Conservation (phyloP, 2,797 vertebrate genomes). For the Sternarchorhynchus goeldii region DNA sequence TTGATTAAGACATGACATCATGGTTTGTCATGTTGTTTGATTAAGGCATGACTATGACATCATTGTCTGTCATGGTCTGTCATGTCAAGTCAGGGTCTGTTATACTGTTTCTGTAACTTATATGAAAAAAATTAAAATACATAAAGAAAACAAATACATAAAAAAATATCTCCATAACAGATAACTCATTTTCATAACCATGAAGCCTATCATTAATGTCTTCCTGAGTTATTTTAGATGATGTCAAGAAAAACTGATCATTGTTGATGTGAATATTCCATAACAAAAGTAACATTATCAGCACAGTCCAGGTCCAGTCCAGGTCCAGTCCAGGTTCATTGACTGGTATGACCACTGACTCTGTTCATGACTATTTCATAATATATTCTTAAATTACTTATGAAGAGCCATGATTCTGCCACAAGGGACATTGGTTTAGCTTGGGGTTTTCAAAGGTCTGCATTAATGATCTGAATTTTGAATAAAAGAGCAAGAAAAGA, state of each 20-base stretch:
- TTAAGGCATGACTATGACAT: too few species aligned
- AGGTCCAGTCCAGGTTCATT: slow-evolving; percentile 31
- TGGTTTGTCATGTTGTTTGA: too few species aligned
- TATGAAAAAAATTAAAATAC: too few species aligned
- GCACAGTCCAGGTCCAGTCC: slow-evolving; percentile 15
- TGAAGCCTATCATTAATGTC: slow-evolving; percentile 33
- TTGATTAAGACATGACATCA: too few species aligned
- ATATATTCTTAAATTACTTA: slow-evolving; percentile 59
- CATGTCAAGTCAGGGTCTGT: too few species aligned
- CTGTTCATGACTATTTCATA: slow-evolving; percentile 60
- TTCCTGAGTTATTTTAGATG: slow-evolving; percentile 34
- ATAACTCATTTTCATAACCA: slow-evolving; percentile 24
- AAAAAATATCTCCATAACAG: too few species aligned
- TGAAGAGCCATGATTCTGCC: slow-evolving; percentile 52
- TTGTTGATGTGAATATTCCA: slow-evolving; percentile 18
- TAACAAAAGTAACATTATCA: background rate
- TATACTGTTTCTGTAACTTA: too few species aligned
- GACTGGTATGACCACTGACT: slow-evolving; percentile 36
- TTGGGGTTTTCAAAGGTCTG: slow-evolving; percentile 58
- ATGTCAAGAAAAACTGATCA: slow-evolving; percentile 37
- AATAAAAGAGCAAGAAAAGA: slow-evolving; percentile 10
- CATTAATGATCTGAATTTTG: slow-evolving; percentile 39
- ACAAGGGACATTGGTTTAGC: slow-evolving; percentile 51
- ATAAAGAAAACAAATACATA: too few species aligned
- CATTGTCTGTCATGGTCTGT: too few species aligned